Base-by-base conservation (phyloP, 2,888 invertebrate species). In the Temnothorax unifasciatus region DNA sequence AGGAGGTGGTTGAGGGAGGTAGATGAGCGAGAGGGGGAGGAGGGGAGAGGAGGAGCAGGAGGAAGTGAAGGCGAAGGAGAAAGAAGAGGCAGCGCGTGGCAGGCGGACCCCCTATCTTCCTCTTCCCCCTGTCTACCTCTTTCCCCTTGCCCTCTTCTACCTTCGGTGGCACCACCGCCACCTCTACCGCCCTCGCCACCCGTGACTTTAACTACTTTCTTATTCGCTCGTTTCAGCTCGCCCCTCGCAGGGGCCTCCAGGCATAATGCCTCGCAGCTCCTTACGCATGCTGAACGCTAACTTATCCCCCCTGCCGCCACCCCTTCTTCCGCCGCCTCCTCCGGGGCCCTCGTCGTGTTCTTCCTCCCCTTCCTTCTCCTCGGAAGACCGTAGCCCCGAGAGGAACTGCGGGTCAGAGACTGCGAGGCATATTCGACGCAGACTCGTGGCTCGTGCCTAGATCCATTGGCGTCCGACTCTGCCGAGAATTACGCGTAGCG, bases 331-430 rank as follows among this genome's bases (percentile, higher is more conserved):
- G 71, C 75, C 76, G 52, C 54, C 79, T 59, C 47, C 59, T 54
- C 34, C 34, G 41, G 13, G 52, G 54, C 68, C 21, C 74, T 61
- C 68, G 29, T 82, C 59, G 52, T 66, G 84, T 76, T 77, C 85
- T 83, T 83, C 85, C 66, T 47, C 29, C 66, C 44, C 66, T 83
- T 81, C 85, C 83, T 71, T 74, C 85, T 85, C 85, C 89, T 91
- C 92, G 92, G 90, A 92, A 92, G 91, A 92, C 92, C 91, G 73
- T 90, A 92, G 79, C 92, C 90, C 90, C 87, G 81, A 85, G 92
- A 94, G 94, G 94, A 94, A 93, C 93, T 94, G 92, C 94, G 94
- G 94, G 94, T 94, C 94, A 94, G 93, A 94, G 94, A 93, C 93
- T 94, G 90, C 91, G 89, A 89, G 92, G 93, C 93, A 92, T 92